A percentile compares a stretch with the other conserved stretches of the same genome.
Conservation (phyloP, 2,797 vertebrate genomes). For the Pipistrellus nathusii region DNA sequence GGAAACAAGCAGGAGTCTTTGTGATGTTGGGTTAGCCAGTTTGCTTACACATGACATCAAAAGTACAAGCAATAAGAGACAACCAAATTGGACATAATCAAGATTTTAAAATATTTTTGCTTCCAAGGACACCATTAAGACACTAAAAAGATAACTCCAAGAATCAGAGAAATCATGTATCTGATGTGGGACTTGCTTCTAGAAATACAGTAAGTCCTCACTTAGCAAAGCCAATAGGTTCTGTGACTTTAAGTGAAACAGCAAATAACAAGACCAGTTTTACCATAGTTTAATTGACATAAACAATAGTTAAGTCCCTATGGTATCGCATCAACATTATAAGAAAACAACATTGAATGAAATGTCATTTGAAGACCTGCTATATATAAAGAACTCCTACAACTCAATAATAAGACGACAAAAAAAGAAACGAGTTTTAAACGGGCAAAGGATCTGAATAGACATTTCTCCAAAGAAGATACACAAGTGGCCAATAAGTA, state of each 20-base stretch:
- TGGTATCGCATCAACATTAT: neutral
- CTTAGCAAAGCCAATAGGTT: neutral
- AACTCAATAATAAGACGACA: neutral
- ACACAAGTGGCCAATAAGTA: neutral
- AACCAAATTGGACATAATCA: neutral
- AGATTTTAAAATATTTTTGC: neutral
- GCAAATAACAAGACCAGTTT: neutral
- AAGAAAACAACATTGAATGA: neutral
- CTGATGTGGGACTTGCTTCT: neutral
- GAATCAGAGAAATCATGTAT: neutral
- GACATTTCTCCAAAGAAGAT: neutral
- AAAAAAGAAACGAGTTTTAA: neutral
- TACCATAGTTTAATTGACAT: neutral
- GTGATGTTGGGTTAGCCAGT: neutral
- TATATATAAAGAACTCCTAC: neutral
- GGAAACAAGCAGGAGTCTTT: constrained; percentile 26
- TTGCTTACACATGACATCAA: neutral
- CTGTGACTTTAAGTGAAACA: neutral
- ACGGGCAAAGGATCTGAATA: neutral
- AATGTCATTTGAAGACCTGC: neutral
- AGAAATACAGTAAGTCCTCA: neutral
- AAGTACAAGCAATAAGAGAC: neutral
- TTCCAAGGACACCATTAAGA: neutral
- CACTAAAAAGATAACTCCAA: neutral
- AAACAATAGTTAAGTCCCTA: neutral